These are phyloP conservation scores for Rhadina sibilatrix DNA, from an alignment of 2,113 vertebrate species.

Conservation along the genomic window DNA sequence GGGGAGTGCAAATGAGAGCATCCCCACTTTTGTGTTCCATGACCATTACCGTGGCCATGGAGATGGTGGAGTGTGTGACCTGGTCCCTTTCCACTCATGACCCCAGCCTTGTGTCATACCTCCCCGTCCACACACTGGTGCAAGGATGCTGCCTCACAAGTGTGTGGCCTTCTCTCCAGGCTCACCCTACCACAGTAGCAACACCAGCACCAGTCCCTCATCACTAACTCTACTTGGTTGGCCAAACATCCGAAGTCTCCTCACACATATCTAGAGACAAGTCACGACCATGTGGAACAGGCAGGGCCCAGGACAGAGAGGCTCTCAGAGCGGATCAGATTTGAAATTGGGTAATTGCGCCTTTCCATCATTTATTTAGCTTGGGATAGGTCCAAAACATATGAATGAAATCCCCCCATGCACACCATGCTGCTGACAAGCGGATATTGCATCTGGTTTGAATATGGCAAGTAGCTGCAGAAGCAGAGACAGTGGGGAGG, in stretches of 20 bases:
- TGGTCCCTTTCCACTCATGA: neutral
- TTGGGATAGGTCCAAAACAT: slow-evolving; percentile 37
- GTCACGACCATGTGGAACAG: neutral
- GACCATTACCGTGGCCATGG: neutral
- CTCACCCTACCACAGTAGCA: neutral
- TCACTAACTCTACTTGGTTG: neutral
- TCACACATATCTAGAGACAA: neutral
- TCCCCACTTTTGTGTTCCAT: neutral
- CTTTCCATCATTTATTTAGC: slow-evolving; percentile 63
- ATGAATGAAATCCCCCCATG: slow-evolving; percentile 33
- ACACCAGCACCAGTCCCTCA: neutral
- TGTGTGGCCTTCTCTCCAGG: rapidly evolving
- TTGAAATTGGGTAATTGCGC: slow-evolving; percentile 56
- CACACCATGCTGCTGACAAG: slow-evolving; percentile 14
- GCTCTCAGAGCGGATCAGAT: slow-evolving; percentile 8
- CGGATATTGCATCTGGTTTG: slow-evolving; percentile 69
- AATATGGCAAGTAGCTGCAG: slow-evolving; percentile 45
- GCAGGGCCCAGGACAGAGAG: slow-evolving; percentile 17
- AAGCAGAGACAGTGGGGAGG: slow-evolving; percentile 26
- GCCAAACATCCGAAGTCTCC: neutral
- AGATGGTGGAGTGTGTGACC: neutral
- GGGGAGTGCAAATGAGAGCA: neutral
- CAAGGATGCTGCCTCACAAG: neutral
- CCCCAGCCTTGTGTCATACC: neutral
- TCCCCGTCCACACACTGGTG: neutral